These are phyloP conservation scores for Misgurnus anguillicaudatus DNA, from an alignment of 2,113 vertebrate genomes.

Conservation along the genomic window DNA sequence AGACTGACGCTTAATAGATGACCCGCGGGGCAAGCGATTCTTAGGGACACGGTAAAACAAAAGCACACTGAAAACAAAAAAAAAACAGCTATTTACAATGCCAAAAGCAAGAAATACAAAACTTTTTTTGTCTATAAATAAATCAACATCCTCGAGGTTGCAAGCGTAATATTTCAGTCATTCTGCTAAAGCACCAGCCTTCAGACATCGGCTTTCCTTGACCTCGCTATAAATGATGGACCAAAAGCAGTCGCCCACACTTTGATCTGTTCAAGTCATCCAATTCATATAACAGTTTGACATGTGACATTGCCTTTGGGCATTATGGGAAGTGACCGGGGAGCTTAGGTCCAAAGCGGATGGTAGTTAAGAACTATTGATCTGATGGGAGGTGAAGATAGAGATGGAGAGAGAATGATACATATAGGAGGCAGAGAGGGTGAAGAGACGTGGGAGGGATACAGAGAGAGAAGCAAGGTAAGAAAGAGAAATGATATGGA, in stretches of 20 bases:
- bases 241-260: slow-evolving; percentile 39
- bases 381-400: slow-evolving; percentile 62
- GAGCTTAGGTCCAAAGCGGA: slow-evolving; percentile 59
- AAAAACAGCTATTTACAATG: background rate
- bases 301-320: slow-evolving; percentile 66
- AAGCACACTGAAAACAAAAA: slow-evolving; percentile 11
- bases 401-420: slow-evolving; percentile 64
- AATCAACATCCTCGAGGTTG: slow-evolving; percentile 16
- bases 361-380: slow-evolving; percentile 70
- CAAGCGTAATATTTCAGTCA: slow-evolving; percentile 14
- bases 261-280: slow-evolving; percentile 71
- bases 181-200: slow-evolving; percentile 7
- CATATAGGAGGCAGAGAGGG: background rate
- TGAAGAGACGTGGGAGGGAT: slow-evolving; percentile 15
- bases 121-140: slow-evolving; percentile 14
- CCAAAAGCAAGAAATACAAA: slow-evolving; percentile 12
- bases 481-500: background rate
- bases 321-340: slow-evolving; percentile 71
- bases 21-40: background rate
- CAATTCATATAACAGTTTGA: slow-evolving; percentile 74
- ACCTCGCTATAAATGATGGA: slow-evolving; percentile 41
- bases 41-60: slow-evolving; percentile 5
- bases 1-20: slow-evolving; percentile 9
- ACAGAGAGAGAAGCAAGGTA: background rate
- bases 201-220: background rate